Percentiles rank a stretch among this genome's conserved stretches.
phyloP scores from a whole-genome alignment of 2,113 vertebrate species.

The Hydropotes inermis region DNA sequence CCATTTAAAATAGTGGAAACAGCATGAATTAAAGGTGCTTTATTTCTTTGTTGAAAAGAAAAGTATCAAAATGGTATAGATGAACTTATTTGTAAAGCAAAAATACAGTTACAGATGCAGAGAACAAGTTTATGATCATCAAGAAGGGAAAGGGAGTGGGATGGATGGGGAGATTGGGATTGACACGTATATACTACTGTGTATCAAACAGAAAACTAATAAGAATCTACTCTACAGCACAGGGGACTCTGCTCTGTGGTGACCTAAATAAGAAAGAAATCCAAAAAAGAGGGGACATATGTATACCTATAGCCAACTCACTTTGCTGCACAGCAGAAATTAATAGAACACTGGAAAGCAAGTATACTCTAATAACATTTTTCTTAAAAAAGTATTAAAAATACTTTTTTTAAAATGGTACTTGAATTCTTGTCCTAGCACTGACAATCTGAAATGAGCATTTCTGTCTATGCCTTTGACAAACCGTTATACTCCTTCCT shows the following conservation, averaged over 20 bases:
- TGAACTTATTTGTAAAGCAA: not conserved
- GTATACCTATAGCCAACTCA: not conserved
- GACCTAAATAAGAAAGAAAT: not conserved
- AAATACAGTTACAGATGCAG: not conserved
- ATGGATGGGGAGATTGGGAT: not conserved
- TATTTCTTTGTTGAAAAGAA: not conserved
- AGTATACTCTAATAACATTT: accelerated
- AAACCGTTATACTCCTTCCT: not conserved
- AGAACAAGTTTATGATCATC: not conserved
- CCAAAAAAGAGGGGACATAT: not conserved
- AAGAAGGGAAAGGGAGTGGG: not conserved
- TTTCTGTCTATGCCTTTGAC: not conserved
- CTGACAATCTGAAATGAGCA: not conserved
- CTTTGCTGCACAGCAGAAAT: not conserved
- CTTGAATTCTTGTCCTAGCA: not conserved
- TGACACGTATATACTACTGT: not conserved
- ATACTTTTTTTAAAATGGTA: not conserved
- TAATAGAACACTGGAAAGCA: not conserved
- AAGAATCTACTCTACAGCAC: not conserved
- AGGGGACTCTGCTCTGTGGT: not conserved
- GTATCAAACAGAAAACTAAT: not conserved
- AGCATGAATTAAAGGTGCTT: not conserved
- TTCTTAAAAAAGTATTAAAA: not conserved
- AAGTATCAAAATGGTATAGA: not conserved
- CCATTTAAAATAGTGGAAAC: not conserved